Percentiles rank a stretch among this genome's conserved stretches.
These are phyloP conservation scores for Xiphophorus couchianus DNA, from an alignment of 2,113 vertebrate genomes.

Conservation along the genomic window DNA sequence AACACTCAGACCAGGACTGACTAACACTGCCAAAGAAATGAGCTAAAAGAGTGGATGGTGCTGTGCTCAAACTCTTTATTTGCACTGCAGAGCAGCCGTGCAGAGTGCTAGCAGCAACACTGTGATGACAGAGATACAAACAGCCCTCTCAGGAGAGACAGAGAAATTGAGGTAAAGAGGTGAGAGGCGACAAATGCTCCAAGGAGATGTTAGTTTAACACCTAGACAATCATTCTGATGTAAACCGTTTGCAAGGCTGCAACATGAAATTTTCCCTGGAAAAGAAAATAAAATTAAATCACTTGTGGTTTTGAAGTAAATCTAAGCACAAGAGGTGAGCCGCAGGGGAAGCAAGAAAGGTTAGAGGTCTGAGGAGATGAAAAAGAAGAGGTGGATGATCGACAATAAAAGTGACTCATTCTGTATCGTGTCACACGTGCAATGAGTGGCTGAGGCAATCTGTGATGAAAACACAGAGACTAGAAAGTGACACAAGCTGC, in stretches of 20 bases:
- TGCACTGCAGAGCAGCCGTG: background rate
- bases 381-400: background rate
- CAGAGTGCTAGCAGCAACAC: background rate
- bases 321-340: background rate
- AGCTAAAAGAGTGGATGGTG: background rate
- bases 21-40: constrained; percentile 18
- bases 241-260: background rate
- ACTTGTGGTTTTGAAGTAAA: background rate
- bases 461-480: constrained; percentile 13
- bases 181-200: constrained; percentile 8
- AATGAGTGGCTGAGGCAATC: background rate
- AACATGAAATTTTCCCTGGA: background rate
- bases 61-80: background rate
- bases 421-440: background rate
- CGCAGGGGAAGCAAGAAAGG: background rate
- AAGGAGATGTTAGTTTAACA: constrained; percentile 17
- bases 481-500: constrained; percentile 3
- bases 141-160: constrained; percentile 11
- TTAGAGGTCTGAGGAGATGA: background rate
- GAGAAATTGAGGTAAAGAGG: constrained; percentile 4
- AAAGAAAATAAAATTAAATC: background rate
- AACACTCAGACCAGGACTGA: constrained; percentile 10
- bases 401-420: constrained; percentile 29
- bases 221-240: background rate
- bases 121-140: constrained; percentile 40